Percentiles rank a stretch among this genome's conserved stretches.
These are phyloP conservation scores for Equus quagga DNA, from an alignment of 2,113 vertebrate species.

Conservation along the genomic window DNA sequence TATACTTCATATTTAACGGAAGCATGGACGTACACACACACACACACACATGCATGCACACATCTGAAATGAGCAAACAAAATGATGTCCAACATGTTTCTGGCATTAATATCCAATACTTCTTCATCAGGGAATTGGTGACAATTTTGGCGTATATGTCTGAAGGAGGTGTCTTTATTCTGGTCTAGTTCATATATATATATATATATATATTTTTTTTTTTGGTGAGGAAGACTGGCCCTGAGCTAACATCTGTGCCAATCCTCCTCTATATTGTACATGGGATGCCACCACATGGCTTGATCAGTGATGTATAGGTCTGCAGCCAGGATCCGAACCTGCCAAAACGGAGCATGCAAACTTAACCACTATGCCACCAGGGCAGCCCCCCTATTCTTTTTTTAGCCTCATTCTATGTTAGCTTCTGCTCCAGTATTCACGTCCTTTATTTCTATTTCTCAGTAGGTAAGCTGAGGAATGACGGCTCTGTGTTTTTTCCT, in stretches of 20 bases:
- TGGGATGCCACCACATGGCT: no score
- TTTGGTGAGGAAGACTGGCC: no score
- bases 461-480: neutral
- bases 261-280: no score
- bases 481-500: neutral
- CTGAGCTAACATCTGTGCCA: no score
- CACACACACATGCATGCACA: rapidly evolving
- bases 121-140: neutral
- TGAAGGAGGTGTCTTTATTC: neutral
- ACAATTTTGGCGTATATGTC: neutral
- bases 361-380: no score
- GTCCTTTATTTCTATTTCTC: neutral
- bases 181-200: neutral
- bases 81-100: neutral
- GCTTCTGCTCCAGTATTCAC: neutral
- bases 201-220: no score
- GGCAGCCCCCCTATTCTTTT: neutral
- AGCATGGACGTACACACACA: no score
- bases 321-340: no score
- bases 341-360: no score
- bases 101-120: neutral
- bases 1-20: neutral
- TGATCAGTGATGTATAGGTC: no score
- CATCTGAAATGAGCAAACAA: neutral
- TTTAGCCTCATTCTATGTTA: neutral